phyloP scores from a whole-genome alignment of 2,888 invertebrate species.

The Ophioninae sp. region DNA sequence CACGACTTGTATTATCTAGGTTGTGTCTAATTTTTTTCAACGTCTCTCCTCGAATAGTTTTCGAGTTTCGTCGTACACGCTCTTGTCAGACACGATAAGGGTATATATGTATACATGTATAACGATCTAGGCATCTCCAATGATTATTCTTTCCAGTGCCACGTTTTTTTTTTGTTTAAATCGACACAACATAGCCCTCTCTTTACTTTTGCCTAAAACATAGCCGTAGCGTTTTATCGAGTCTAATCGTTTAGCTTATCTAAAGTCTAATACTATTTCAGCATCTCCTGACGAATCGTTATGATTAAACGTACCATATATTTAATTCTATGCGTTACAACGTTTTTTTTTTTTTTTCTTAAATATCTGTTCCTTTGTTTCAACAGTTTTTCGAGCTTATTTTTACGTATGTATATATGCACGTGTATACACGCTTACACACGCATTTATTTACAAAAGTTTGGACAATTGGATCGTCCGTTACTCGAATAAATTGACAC shows the following conservation, averaged over 20 bases:
- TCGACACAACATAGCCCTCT: conserved; percentile 36
- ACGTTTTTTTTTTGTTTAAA: conserved; percentile 26
- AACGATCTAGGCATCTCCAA: conserved; percentile 63
- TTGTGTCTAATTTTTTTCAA: too few species aligned
- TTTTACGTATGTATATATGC: conserved; percentile 35
- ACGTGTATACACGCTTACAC: background rate
- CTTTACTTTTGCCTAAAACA: conserved; percentile 52
- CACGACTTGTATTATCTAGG: too few species aligned
- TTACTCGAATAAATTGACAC: conserved; percentile 59
- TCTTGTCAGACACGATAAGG: background rate
- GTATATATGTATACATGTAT: conserved; percentile 53
- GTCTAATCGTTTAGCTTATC: conserved; percentile 52
- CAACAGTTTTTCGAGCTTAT: conserved; percentile 42
- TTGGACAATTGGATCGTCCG: conserved; percentile 38
- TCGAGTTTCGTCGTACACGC: too few species aligned
- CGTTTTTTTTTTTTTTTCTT: conserved; percentile 28
- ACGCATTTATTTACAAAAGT: conserved; percentile 46
- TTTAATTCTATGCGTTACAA: conserved; percentile 56
- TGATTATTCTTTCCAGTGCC: conserved; percentile 52
- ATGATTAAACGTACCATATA: conserved; percentile 45
- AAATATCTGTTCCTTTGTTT: conserved; percentile 30
- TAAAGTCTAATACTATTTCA: conserved; percentile 45
- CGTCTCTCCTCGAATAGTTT: too few species aligned
- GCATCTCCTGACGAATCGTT: conserved; percentile 54
- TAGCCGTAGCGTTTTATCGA: conserved; percentile 46